Evolutionary conservation across 1,140 invertebrate genomes (phyloP), one percentile per base, ranked within the genome.

Genomic region (Lamellibrachia luymesi): DNA sequence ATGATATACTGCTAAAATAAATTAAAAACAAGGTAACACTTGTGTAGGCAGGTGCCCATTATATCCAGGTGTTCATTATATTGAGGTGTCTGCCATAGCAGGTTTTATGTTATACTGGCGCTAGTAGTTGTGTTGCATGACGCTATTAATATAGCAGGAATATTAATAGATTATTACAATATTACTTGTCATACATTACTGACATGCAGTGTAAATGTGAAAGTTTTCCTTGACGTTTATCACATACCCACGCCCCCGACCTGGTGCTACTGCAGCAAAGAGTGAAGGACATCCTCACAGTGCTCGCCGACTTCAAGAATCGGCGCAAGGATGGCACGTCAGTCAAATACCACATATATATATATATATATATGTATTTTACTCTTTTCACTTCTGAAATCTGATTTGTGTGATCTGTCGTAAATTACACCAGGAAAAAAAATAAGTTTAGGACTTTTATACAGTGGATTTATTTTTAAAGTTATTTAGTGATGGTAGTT

Each of bases 251-350:
- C 49, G 93, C 97, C 8, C 97, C 97, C 49, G 98, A 98, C 95
- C 96, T 99, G 22, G 97, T 98, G 95, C 97, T 98, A 94, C 97
- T 99, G 8, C 98, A 98, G 95, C 98, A 98, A 95, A 97, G 99
- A 95, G 99, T 99, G 91, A 98, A 98, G 94, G 99, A 99, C 96
- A 97, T 99, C 90, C 97, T 98, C 22, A 97, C 97, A 94, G 98
- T 99, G 25, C 96, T 99, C 64, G 97, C 97, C 22, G 98, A 99
- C 96, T 99, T 99, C 95, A 98, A 97, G 94, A 97, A 97, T 92
- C 96, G 98, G 92, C 97, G 98, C 93, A 97, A 99, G 95, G 96
- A 97, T 50, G 97, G 97, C 51, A 97, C 96, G 97, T 97, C 96
- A 94, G 92, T 91, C 6, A 50, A 80, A 80, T 22, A 80, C 17